Base-by-base conservation (phyloP, 2,888 invertebrate species). In the Hemithea aestivaria region DNA sequence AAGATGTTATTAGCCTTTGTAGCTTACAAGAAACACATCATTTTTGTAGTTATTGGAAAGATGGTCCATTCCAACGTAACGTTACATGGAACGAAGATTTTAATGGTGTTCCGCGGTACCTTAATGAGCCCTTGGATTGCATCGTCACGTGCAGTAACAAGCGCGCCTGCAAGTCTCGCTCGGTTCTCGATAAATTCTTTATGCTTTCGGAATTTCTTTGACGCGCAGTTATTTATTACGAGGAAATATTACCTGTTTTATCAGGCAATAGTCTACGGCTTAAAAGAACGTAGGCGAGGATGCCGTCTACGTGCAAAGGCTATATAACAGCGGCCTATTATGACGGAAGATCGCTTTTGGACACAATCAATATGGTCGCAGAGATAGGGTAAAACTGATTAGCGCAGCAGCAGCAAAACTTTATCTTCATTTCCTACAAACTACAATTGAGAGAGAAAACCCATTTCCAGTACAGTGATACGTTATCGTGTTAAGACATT, bases 101-200 rank as follows among this genome's bases (percentile, higher is more conserved):
- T 29, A 36, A 41, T 39, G 48, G 45, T 42, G 56, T 62, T 58
- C 63, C 70, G 65, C 64, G 59, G 62, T 54, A 54, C 46, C 46
- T 55, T 79, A 81, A 81, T 74, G 73, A 79, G 67, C 50, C 53
- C 39, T 48, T 40, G 57, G 63, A 67, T 56, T 81, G 84, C 83
- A 53, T n/a, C 63, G 82, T 83, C 84, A 85, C 80, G 79, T 64
- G 62, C 48, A 24, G 54, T 83, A 84, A 84, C 76, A 73, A 84
- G 73, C 66, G 62, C 56, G 56, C 44, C 44, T 44, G 44, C 31
- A 21, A 38, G 50, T 45, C 55, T 53, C 45, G 34, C 35, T 24
- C 43, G 51, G 20, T 42, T 45, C 45, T 36, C 45, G 35, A 46
- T 48, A 41, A 39, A 47, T 45, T 44, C 41, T 45, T 47, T 39